Percentiles rank a stretch among this genome's conserved stretches.
phyloP scores from a whole-genome alignment of 2,113 vertebrate genomes.

The Macquaria ambigua region DNA sequence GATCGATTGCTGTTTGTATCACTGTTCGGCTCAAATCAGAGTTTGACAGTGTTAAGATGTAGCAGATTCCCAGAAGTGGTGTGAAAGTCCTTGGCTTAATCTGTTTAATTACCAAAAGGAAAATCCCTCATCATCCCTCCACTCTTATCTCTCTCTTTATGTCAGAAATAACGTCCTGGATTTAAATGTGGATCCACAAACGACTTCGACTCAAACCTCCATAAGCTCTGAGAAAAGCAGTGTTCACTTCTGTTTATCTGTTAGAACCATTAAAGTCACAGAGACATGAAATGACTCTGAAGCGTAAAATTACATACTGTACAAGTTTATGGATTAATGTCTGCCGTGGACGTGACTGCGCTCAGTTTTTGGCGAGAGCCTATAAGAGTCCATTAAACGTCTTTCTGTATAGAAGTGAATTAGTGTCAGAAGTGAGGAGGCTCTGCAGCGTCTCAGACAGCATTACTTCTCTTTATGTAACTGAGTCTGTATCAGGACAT shows the following conservation, averaged over 20 bases:
- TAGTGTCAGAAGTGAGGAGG: slow-evolving; percentile 38
- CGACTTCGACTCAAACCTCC: slow-evolving; percentile 23
- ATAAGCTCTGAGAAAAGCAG: slow-evolving; percentile 43
- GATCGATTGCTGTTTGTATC: slow-evolving; percentile 13
- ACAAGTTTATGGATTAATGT: slow-evolving; percentile 72
- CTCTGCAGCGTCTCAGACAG: slow-evolving; percentile 23
- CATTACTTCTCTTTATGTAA: slow-evolving; percentile 30
- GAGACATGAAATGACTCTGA: slow-evolving; percentile 63
- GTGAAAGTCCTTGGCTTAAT: slow-evolving; percentile 59
- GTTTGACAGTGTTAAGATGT: slow-evolving; percentile 20
- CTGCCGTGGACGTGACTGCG: slow-evolving; percentile 32
- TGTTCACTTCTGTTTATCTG: slow-evolving; percentile 64
- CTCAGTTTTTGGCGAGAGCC: slow-evolving; percentile 14
- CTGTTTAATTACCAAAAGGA: slow-evolving; percentile 70
- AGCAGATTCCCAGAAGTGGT: slow-evolving; percentile 52
- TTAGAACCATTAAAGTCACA: slow-evolving; percentile 59
- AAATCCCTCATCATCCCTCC: slow-evolving; percentile 58
- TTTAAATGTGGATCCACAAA: slow-evolving; percentile 52
- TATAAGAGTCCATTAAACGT: slow-evolving; percentile 48
- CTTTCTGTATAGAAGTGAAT: slow-evolving; percentile 52
- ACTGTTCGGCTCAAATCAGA: not conserved
- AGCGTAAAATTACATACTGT: slow-evolving; percentile 70
- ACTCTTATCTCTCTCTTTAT: slow-evolving; percentile 51
- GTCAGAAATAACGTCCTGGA: slow-evolving; percentile 46
- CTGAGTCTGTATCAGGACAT: not conserved